Base-by-base conservation (phyloP, 2,888 invertebrate genomes). In the Oasisia sp. region DNA sequence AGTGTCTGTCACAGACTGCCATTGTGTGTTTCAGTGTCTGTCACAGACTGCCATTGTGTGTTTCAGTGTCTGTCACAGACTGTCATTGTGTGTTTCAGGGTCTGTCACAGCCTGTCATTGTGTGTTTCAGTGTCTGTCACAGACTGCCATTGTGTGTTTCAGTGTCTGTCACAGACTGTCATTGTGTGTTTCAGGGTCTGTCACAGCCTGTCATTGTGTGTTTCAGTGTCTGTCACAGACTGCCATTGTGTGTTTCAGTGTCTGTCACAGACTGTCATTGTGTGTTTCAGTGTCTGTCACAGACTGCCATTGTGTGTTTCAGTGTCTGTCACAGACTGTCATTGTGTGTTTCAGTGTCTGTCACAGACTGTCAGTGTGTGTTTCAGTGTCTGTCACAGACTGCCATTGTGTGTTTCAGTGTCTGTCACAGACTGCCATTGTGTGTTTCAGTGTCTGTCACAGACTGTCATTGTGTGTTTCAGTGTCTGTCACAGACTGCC, bases 211-310 rank as follows among this genome's bases (percentile, higher is more conserved):
- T 38, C 38, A 38, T 38, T 38, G 38, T 38, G 38, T 38, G 38
- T 38, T 38, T 38, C 38, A 38, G 38, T 38, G 38, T 38, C 38
- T 38, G 38, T 38, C 38, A 38, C 38, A 38, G 38, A 38, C 38
- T 38, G 38, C 4, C 38, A 38, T 38, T 38, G 38, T 38, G 38
- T 2, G 38, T 38, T 38, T 38, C 38, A 38, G 38, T 91, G 44
- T 27, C 45, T 45, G 11, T 32, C 89, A 32, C 58, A 90, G 89
- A 89, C 11, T 45, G 27, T 91, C 19, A 14, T 92, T 96, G 27
- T 74, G 56, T 56, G 74, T n/a, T 74, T 74, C 95, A 97, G 97
- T 96, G 74, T 96, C 97, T 92, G 97, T 97, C 32, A 96, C 97
- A 38, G 38, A 38, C 38, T 38, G 38, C 4, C 38, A 38, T 1